Conservation (phyloP, 2,113 vertebrate species). For the Zosterops lateralis region DNA sequence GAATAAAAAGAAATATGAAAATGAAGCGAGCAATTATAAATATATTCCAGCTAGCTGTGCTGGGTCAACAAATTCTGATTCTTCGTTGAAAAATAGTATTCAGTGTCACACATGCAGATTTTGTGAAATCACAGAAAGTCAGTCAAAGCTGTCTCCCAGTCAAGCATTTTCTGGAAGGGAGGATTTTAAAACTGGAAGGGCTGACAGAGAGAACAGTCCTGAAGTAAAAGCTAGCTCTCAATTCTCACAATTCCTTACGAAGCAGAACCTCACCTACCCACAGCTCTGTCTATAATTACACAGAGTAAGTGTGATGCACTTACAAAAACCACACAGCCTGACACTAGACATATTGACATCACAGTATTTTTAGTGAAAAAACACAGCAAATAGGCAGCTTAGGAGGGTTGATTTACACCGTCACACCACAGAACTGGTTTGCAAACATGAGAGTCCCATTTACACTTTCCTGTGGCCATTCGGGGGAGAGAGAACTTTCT, state of each 20-base stretch:
- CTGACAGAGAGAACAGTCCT: background rate
- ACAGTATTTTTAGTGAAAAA: background rate
- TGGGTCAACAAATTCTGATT: background rate
- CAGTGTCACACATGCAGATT: background rate
- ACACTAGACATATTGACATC: background rate
- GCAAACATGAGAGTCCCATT: background rate
- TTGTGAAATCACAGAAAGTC: background rate
- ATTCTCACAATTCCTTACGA: background rate
- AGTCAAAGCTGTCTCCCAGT: background rate
- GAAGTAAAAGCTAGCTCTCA: background rate
- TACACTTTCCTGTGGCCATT: background rate
- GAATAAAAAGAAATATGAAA: background rate
- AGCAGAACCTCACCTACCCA: background rate
- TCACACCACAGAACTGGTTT: background rate
- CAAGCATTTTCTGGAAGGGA: background rate
- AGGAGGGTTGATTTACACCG: background rate
- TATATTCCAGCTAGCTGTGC: background rate
- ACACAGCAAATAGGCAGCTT: accelerated
- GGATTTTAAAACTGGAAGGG: background rate
- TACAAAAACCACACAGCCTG: background rate
- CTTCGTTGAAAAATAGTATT: background rate
- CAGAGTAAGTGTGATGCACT: accelerated
- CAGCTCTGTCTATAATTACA: background rate
- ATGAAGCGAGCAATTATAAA: background rate
- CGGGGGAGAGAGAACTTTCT: background rate